A percentile compares a stretch with the other conserved stretches of the same genome.
These are phyloP conservation scores for Paralichthys olivaceus DNA, from an alignment of 2,113 vertebrate species.

Conservation along the genomic window DNA sequence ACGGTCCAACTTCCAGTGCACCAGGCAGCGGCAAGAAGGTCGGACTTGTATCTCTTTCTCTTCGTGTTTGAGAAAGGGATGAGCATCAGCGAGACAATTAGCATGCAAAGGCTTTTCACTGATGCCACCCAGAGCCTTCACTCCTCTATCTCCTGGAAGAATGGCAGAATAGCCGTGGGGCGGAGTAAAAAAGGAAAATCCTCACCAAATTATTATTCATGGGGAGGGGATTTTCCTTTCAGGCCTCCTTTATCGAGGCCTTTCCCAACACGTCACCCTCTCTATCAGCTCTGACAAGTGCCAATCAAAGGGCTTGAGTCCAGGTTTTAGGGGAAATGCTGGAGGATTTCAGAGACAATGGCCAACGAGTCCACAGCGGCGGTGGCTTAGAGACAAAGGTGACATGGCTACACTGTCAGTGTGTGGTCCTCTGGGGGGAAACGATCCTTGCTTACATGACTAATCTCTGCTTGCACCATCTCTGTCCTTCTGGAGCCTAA, in stretches of 20 bases:
- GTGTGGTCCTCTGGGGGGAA: constrained; percentile 90
- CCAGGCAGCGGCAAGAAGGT: constrained; percentile 86
- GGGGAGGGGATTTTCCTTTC: constrained; percentile 83
- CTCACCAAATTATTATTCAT: constrained; percentile 86
- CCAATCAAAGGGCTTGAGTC: constrained; percentile 90
- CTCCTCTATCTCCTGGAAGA: constrained; percentile 77
- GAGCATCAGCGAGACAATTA: constrained; percentile 84
- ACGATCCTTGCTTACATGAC: constrained; percentile 83
- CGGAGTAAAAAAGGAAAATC: constrained; percentile 80
- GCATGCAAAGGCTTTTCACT: constrained; percentile 85
- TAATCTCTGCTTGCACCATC: constrained; percentile 92
- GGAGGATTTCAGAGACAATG: constrained; percentile 81
- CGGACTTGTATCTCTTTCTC: constrained; percentile 85
- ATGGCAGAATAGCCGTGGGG: constrained; percentile 65
- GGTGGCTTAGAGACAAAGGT: constrained; percentile 85
- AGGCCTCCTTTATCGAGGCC: constrained; percentile 81
- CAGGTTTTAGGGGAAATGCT: constrained; percentile 72
- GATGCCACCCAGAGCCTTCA: constrained; percentile 90
- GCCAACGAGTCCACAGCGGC: constrained; percentile 63
- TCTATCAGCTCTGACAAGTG: constrained; percentile 94
- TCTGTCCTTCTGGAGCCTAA: constrained; percentile 86
- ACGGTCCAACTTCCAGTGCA: constrained; percentile 62
- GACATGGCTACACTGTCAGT: constrained; percentile 89
- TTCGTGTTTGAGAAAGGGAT: constrained; percentile 88
- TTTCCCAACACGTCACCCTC: constrained; percentile 86